These are phyloP conservation scores for Mystacides longicornis DNA, from an alignment of 2,888 invertebrate genomes.

Conservation along the genomic window DNA sequence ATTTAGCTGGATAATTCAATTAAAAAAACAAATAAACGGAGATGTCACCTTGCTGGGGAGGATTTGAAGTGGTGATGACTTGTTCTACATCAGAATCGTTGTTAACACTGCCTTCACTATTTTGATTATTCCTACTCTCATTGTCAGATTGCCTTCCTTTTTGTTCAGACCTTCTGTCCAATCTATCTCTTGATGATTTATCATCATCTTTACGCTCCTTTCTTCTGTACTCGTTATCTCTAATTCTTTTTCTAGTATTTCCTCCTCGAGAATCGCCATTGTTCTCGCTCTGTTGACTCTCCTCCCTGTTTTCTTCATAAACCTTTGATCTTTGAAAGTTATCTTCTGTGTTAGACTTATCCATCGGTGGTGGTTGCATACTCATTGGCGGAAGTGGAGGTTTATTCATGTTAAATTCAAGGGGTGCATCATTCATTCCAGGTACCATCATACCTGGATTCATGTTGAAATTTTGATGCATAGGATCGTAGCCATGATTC, in stretches of 20 bases:
- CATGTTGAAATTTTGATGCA: slow-evolving; percentile 22
- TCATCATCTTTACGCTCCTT: slow-evolving; percentile 21
- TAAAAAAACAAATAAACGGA: too few species aligned
- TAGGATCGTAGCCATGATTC: slow-evolving; percentile 17
- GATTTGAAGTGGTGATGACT: too few species aligned
- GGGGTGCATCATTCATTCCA: slow-evolving; percentile 51
- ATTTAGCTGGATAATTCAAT: too few species aligned
- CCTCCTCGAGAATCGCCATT: slow-evolving; percentile 5
- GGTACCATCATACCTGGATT: slow-evolving; percentile 28
- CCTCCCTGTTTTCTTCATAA: neutral
- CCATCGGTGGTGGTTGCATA: neutral
- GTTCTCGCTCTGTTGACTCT: neutral
- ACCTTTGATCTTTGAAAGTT: neutral
- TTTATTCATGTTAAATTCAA: slow-evolving; percentile 56
- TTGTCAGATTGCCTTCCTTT: slow-evolving; percentile 16
- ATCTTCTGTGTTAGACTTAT: neutral
- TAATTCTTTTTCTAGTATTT: slow-evolving; percentile 3
- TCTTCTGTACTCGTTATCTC: slow-evolving; percentile 15
- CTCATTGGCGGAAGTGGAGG: slow-evolving; percentile 8
- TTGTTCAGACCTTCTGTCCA: slow-evolving; percentile 18
- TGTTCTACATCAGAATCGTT: too few species aligned
- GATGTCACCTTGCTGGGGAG: too few species aligned
- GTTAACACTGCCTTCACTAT: slow-evolving; percentile 3
- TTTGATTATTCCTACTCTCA: slow-evolving; percentile 9
- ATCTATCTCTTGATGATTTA: slow-evolving; percentile 14